Percentiles rank a stretch among this genome's conserved stretches.
Conservation (phyloP, 2,888 invertebrate species). For the Drosophila buzzatii region DNA sequence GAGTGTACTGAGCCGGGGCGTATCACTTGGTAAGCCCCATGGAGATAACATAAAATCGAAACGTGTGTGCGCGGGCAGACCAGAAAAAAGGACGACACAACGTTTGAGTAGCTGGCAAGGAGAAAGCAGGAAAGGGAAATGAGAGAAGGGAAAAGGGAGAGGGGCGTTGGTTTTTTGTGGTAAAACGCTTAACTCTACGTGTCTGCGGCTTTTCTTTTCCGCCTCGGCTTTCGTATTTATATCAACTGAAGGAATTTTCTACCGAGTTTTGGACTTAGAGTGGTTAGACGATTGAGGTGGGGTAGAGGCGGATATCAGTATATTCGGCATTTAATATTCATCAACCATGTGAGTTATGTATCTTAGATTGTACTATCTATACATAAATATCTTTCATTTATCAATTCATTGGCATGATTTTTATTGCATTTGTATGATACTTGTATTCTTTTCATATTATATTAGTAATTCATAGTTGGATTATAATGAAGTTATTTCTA, state of each 20-base stretch:
- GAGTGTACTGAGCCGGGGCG: conserved; percentile 25
- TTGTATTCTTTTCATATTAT: background rate
- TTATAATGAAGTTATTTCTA: background rate
- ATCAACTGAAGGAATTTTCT: conserved; percentile 11
- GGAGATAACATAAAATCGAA: conserved; percentile 78
- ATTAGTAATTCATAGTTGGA: background rate
- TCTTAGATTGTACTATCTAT: background rate
- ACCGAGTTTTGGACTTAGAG: background rate
- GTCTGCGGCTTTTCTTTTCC: conserved; percentile 67
- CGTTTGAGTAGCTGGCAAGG: conserved; percentile 1
- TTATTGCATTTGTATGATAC: background rate
- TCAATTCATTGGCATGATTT: background rate
- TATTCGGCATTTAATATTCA: background rate
- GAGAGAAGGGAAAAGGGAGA: background rate
- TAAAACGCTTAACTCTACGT: conserved; percentile 78
- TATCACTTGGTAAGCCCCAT: conserved; percentile 70
- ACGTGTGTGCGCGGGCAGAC: conserved; percentile 57
- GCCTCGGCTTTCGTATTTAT: conserved; percentile 29
- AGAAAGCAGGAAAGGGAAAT: background rate
- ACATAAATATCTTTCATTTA: background rate
- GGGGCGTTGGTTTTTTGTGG: conserved; percentile 60
- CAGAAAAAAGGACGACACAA: conserved; percentile 22
- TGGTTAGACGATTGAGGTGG: background rate
- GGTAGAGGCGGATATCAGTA: background rate
- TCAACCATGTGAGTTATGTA: background rate